Conservation (phyloP, 2,888 invertebrate genomes). For the Athalia cordata region DNA sequence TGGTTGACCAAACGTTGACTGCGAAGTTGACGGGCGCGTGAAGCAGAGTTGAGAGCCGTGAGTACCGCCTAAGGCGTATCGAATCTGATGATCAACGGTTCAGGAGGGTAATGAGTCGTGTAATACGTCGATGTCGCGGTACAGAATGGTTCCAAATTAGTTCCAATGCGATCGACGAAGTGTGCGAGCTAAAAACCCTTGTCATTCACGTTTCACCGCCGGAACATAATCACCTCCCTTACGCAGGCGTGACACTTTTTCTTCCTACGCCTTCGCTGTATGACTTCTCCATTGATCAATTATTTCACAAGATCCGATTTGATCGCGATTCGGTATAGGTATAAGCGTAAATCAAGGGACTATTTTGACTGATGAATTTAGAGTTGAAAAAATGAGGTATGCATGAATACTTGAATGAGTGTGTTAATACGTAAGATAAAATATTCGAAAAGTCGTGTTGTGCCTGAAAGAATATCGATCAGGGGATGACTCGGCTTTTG, state of each 20-base stretch:
- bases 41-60: background rate
- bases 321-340: background rate
- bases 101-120: slow-evolving; percentile 50
- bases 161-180: slow-evolving; percentile 22
- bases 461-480: slow-evolving; percentile 47
- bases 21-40: background rate
- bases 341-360: background rate
- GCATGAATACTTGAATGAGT: no score
- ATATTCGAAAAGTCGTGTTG: slow-evolving; percentile 35
- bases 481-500: slow-evolving; percentile 46
- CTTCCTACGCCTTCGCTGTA: slow-evolving; percentile 2
- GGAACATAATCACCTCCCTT: background rate
- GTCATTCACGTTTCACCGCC: slow-evolving; percentile 39
- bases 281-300: background rate
- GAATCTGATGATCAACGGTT: slow-evolving; percentile 48
- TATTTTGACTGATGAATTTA: no score
- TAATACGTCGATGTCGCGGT: slow-evolving; percentile 44
- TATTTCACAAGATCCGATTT: background rate
- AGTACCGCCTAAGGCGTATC: slow-evolving; percentile 12
- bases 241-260: slow-evolving; percentile 14
- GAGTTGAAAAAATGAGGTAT: no score
- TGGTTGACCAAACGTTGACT: background rate
- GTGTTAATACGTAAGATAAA: slow-evolving; percentile 9
- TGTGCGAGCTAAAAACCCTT: slow-evolving; percentile 42
- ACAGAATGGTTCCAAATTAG: slow-evolving; percentile 43